Percentiles rank a stretch among this genome's conserved stretches.
Evolutionary conservation across 2,797 vertebrate genomes (phyloP).

Genomic region (Sarcoramphus papa): DNA sequence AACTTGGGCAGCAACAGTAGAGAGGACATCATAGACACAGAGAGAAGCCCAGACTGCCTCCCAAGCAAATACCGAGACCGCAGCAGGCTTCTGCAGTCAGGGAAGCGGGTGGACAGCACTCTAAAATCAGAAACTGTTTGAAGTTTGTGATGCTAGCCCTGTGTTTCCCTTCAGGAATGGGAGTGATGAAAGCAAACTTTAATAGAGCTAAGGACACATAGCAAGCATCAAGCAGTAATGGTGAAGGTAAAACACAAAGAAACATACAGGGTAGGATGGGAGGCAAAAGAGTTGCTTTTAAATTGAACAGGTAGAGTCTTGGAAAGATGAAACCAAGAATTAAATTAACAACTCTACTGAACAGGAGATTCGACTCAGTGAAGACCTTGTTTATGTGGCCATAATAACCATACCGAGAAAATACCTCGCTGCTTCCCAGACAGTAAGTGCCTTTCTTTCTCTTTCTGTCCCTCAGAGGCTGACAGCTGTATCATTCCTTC

Average conservation of each 20-base stretch:
- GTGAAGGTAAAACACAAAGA: not conserved
- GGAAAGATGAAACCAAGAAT: not conserved
- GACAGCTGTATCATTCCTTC: not conserved
- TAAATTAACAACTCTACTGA: not conserved
- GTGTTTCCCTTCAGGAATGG: not conserved
- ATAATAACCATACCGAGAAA: not conserved
- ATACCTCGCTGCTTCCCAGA: accelerated
- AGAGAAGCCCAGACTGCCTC: not conserved
- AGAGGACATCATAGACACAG: not conserved
- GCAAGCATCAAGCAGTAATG: not conserved
- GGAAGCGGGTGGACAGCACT: accelerated
- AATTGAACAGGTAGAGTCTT: not conserved
- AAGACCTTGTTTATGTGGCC: not conserved
- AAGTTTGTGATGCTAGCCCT: not conserved
- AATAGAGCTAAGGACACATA: not conserved
- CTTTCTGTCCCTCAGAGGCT: not conserved
- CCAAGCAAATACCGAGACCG: not conserved
- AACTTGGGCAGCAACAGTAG: not conserved
- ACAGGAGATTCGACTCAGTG: not conserved
- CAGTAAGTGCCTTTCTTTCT: not conserved
- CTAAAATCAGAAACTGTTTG: not conserved
- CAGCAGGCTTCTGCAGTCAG: not conserved
- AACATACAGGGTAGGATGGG: not conserved
- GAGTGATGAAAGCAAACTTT: not conserved
- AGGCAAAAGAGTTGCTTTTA: not conserved